These are phyloP conservation scores for Anaspis maculata DNA, from an alignment of 2,888 invertebrate genomes.

Conservation along the genomic window DNA sequence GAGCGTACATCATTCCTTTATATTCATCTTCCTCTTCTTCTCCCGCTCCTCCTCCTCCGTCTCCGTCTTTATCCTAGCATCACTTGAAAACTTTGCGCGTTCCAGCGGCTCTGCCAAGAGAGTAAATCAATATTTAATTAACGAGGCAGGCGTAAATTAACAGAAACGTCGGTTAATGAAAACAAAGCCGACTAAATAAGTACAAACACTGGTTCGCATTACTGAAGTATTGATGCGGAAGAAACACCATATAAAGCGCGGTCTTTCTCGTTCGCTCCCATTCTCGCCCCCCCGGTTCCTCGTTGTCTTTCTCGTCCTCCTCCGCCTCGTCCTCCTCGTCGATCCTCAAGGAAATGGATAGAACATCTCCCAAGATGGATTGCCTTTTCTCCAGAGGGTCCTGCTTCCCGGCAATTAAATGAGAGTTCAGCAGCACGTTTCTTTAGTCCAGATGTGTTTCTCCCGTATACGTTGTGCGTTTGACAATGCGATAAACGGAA, in stretches of 20 bases:
- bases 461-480: constrained; percentile 10
- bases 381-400: no score
- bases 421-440: constrained; percentile 4
- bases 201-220: constrained; percentile 19
- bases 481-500: constrained; percentile 14
- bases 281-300: no score
- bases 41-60: no score
- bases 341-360: no score
- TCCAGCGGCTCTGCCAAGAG: no score
- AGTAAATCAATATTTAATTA: constrained; percentile 22
- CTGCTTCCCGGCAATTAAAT: constrained; percentile 18
- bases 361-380: constrained; percentile 19
- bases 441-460: constrained; percentile 7
- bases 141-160: constrained; percentile 19
- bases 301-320: no score
- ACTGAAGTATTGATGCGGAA: constrained; percentile 19
- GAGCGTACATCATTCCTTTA: no score
- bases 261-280: no score
- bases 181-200: constrained; percentile 21
- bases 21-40: no score
- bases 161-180: constrained; percentile 20
- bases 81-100: no score
- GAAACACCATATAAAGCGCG: constrained; percentile 16
- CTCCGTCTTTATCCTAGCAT: no score
- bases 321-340: no score